Evolutionary conservation across 2,113 vertebrate species (phyloP).

Genomic region (Delphinus delphis): DNA sequence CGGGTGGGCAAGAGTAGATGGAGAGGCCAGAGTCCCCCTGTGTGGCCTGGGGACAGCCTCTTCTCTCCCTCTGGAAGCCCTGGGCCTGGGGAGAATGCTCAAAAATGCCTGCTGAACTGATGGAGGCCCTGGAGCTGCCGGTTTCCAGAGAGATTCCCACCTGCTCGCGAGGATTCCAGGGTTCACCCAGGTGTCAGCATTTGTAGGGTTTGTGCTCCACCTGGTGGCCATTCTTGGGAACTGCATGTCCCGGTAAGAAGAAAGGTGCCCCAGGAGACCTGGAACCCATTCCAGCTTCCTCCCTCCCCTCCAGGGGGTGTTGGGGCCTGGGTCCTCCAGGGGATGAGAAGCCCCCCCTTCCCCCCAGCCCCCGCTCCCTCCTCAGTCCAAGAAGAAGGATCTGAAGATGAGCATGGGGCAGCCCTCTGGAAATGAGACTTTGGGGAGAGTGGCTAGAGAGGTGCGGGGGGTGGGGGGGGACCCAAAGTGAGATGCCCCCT

Average conservation of each 20-base stretch:
- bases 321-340: neutral
- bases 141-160: neutral
- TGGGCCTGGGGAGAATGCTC: neutral
- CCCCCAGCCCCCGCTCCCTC: neutral
- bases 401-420: neutral
- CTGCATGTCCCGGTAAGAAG: neutral
- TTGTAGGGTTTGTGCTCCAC: neutral
- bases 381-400: neutral
- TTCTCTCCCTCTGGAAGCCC: neutral
- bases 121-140: neutral
- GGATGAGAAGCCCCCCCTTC: accelerated
- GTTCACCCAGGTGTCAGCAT: neutral
- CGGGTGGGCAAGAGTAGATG: neutral
- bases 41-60: neutral
- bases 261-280: neutral
- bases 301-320: accelerated
- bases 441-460: neutral
- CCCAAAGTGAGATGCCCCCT: neutral
- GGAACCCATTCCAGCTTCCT: too few species aligned
- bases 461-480: neutral
- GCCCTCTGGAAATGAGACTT: neutral
- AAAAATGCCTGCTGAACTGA: neutral
- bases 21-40: neutral
- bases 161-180: neutral
- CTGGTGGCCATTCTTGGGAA: slow-evolving; percentile 21